Conservation (phyloP, 1,140 invertebrate species). For the Aphidius gifuensis region DNA sequence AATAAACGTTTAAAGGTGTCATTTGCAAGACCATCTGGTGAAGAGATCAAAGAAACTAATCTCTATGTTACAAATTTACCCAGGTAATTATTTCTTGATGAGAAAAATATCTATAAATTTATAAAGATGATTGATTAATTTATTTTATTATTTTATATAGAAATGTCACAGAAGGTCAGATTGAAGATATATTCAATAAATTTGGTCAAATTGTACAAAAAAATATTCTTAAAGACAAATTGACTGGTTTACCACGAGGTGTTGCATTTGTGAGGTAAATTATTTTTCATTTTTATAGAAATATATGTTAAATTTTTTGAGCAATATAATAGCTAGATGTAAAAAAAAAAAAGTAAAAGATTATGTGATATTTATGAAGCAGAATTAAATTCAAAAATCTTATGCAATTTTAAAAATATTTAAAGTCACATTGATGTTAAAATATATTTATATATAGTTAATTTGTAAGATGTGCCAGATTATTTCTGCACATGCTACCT, state of each 20-base stretch:
- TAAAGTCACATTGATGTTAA: too few species aligned
- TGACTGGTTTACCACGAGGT: conserved; percentile 79
- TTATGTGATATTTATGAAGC: neutral
- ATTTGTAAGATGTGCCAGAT: conserved; percentile 38
- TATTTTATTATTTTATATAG: conserved; percentile 53
- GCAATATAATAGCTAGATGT: neutral
- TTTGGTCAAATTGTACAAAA: conserved; percentile 88
- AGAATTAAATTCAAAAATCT: conserved; percentile 7
- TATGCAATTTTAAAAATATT: neutral
- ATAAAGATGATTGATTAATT: conserved; percentile 13
- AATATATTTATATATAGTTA: conserved; percentile 26
- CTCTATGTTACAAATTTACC: conserved; percentile 91
- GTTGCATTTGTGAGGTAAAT: conserved; percentile 89
- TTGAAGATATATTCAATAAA: conserved; percentile 80
- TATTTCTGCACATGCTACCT: conserved; percentile 37
- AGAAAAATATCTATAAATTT: neutral
- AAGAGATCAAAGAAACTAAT: conserved; percentile 93
- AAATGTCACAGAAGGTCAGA: conserved; percentile 75
- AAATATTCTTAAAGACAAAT: conserved; percentile 83
- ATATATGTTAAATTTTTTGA: neutral
- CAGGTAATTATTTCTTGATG: conserved; percentile 49
- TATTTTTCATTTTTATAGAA: neutral
- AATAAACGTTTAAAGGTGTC: conserved; percentile 77
- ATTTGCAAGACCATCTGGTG: conserved; percentile 84
- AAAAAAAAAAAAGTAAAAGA: neutral